Percentiles rank a stretch among this genome's conserved stretches.
Conservation (phyloP, 1,140 invertebrate species). For the Myzus persicae region DNA sequence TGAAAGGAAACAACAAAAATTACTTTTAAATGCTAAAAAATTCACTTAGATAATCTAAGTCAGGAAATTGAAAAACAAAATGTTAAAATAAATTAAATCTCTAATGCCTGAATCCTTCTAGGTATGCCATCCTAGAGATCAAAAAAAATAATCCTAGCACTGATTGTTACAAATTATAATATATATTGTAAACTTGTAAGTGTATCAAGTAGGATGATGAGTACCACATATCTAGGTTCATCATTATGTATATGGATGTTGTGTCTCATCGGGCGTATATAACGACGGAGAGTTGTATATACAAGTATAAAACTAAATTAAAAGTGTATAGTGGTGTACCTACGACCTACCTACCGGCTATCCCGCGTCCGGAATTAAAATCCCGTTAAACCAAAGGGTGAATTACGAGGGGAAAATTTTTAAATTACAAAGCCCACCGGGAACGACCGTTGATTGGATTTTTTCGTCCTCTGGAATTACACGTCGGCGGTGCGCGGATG, state of each 20-base stretch:
- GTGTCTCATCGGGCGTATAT: neutral
- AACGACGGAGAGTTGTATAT: neutral
- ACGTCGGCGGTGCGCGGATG: neutral
- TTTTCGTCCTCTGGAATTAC: constrained; percentile 53
- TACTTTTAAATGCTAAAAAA: neutral
- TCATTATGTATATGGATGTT: neutral
- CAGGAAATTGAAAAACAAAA: too few relatives aligned
- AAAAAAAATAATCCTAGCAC: too few relatives aligned
- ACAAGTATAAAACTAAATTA: neutral
- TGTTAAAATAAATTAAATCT: neutral
- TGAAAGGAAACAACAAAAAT: neutral
- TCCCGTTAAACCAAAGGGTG: neutral
- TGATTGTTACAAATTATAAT: neutral
- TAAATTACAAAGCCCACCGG: constrained; percentile 38
- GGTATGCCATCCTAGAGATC: neutral
- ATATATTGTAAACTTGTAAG: neutral
- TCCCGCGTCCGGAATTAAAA: constrained; percentile 2
- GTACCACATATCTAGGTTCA: too few relatives aligned
- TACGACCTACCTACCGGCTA: neutral
- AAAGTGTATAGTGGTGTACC: neutral
- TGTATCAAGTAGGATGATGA: neutral
- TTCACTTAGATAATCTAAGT: neutral
- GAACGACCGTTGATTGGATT: constrained; percentile 43
- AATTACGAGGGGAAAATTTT: constrained; percentile 3
- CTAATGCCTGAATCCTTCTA: neutral